phyloP scores from a whole-genome alignment of 2,113 vertebrate genomes.

The Cynocephalus volans region DNA sequence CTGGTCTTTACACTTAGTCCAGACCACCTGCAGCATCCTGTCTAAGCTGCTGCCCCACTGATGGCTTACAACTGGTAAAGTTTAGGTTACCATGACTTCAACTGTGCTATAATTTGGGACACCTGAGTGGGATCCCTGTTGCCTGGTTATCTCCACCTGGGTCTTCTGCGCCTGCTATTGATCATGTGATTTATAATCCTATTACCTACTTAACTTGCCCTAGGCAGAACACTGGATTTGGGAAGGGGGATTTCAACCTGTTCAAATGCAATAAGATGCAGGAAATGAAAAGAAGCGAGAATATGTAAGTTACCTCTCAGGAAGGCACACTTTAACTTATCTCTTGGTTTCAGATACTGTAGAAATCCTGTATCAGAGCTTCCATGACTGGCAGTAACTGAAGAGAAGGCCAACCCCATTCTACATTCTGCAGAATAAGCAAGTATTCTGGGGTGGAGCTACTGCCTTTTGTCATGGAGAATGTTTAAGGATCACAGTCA shows the following conservation, averaged over 20 bases:
- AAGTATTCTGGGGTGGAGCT: neutral
- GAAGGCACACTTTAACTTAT: neutral
- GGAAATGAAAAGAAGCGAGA: neutral
- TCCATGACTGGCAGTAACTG: neutral
- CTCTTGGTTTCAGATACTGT: neutral
- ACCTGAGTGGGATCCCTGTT: too few relatives aligned
- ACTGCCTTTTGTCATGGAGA: neutral
- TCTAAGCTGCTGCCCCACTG: neutral
- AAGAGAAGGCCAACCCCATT: neutral
- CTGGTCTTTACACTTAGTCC: accelerated
- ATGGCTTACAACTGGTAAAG: accelerated
- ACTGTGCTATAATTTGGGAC: neutral
- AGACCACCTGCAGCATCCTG: neutral
- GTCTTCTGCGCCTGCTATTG: neutral
- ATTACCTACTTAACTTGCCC: neutral
- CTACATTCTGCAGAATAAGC: neutral
- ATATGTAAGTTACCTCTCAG: neutral
- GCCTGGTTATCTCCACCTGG: neutral
- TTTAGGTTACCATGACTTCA: neutral
- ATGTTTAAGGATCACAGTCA: neutral
- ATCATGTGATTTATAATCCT: neutral
- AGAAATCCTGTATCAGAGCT: neutral
- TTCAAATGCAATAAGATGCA: neutral
- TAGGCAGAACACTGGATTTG: neutral
- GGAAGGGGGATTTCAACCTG: neutral